Percentiles rank a stretch among this genome's conserved stretches.
Conservation (phyloP, 2,888 invertebrate species). For the Hecatera dysodea region DNA sequence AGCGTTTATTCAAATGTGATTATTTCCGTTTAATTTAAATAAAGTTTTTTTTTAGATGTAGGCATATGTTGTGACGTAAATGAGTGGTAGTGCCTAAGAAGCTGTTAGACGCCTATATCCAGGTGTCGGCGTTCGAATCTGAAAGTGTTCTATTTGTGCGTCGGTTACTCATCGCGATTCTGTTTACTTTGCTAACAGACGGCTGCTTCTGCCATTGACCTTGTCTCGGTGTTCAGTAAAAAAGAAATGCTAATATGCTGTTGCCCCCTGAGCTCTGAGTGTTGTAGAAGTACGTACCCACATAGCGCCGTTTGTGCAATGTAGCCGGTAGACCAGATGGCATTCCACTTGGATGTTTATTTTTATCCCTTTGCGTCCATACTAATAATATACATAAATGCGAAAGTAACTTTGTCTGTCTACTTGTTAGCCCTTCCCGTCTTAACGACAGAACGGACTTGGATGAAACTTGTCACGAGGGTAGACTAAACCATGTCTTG, state of each 20-base stretch:
- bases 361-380: neutral
- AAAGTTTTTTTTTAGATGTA: constrained; percentile 44
- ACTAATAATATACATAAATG: neutral
- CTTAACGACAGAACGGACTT: neutral
- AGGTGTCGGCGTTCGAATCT: constrained; percentile 77
- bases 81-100: constrained; percentile 60
- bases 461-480: neutral
- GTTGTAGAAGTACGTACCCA: constrained; percentile 7
- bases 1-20: constrained; percentile 39
- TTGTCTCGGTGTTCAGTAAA: constrained; percentile 81
- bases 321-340: constrained; percentile 38
- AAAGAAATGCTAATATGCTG: constrained; percentile 75
- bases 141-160: constrained; percentile 86
- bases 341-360: constrained; percentile 7
- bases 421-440: neutral
- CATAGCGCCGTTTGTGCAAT: constrained; percentile 8
- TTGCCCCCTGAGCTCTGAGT: constrained; percentile 66
- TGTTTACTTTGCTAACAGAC: constrained; percentile 86
- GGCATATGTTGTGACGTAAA: constrained; percentile 58
- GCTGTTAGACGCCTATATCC: constrained; percentile 72
- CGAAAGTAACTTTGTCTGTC: neutral
- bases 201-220: constrained; percentile 88
- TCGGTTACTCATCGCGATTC: constrained; percentile 85
- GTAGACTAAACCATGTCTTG: neutral
- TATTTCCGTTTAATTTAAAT: constrained; percentile 45